Conservation (phyloP, 2,113 vertebrate genomes). For the Alligator mississippiensis region DNA sequence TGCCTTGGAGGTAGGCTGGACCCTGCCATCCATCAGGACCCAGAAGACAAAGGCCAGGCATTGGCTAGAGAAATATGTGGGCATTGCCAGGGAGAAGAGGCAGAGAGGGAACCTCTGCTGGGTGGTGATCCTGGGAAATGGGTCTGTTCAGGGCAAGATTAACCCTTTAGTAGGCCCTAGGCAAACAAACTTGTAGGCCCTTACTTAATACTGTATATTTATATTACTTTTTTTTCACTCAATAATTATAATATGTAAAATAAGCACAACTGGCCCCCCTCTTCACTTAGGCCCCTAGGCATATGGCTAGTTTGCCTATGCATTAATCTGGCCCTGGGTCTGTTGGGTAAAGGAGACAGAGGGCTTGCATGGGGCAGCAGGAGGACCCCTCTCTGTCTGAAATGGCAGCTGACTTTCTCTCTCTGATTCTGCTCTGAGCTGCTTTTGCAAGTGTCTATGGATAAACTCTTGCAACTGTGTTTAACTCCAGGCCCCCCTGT, state of each 20-base stretch:
- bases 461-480: neutral
- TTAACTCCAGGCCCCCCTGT: neutral
- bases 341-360: neutral
- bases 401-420: neutral
- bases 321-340: no score
- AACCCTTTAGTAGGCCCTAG: no score
- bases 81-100: neutral
- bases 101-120: neutral
- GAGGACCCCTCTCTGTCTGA: neutral
- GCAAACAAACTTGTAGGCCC: no score
- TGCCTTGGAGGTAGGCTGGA: neutral
- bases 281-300: no score
- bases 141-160: neutral
- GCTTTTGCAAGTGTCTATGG: neutral
- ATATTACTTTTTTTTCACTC: no score
- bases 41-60: neutral
- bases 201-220: no score
- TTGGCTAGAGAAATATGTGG: neutral
- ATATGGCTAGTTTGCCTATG: no score
- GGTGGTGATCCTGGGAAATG: neutral
- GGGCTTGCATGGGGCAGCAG: neutral
- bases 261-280: no score
- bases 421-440: neutral
- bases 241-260: no score
- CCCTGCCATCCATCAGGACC: neutral